Evolutionary conservation across 2,888 invertebrate species (phyloP).

Genomic region (Panopea generosa): DNA sequence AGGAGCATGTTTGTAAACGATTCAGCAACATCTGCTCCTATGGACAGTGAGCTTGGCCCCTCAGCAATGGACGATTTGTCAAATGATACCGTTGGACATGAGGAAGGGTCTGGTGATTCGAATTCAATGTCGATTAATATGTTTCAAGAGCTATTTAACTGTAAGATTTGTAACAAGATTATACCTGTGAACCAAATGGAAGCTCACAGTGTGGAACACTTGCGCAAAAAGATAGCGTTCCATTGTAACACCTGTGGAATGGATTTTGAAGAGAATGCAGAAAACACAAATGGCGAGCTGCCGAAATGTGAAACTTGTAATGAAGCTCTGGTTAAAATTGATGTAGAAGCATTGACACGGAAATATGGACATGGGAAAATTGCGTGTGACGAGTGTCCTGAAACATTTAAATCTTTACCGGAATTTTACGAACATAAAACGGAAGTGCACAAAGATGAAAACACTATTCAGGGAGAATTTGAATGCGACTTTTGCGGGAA

Average conservation of each 20-base stretch:
- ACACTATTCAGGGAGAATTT: no score
- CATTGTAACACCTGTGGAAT: conserved; percentile 63
- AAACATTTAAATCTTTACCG: conserved; percentile 65
- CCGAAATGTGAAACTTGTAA: conserved; percentile 58
- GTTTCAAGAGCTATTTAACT: conserved; percentile 76
- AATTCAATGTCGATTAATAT: conserved; percentile 30
- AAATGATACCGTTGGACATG: no score
- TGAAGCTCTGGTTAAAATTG: conserved; percentile 19
- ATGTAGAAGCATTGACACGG: not conserved
- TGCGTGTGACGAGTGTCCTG: conserved; percentile 69
- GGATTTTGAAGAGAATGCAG: conserved; percentile 29
- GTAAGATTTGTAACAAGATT: conserved; percentile 75
- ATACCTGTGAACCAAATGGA: conserved; percentile 71
- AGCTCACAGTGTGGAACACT: conserved; percentile 68
- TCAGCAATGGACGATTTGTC: no score
- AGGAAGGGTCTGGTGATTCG: not conserved
- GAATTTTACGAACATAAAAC: conserved; percentile 68
- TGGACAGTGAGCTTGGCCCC: no score
- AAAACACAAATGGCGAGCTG: conserved; percentile 12
- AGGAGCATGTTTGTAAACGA: no score
- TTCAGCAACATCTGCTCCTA: no score
- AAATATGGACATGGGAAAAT: conserved; percentile 33
- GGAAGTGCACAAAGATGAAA: conserved; percentile 59
- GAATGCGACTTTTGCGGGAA: no score
- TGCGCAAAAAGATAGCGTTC: conserved; percentile 41